Evolutionary conservation across 2,113 vertebrate species (phyloP), one percentile per base, ranked within the genome.

Genomic region (Pollachius pollachius): DNA sequence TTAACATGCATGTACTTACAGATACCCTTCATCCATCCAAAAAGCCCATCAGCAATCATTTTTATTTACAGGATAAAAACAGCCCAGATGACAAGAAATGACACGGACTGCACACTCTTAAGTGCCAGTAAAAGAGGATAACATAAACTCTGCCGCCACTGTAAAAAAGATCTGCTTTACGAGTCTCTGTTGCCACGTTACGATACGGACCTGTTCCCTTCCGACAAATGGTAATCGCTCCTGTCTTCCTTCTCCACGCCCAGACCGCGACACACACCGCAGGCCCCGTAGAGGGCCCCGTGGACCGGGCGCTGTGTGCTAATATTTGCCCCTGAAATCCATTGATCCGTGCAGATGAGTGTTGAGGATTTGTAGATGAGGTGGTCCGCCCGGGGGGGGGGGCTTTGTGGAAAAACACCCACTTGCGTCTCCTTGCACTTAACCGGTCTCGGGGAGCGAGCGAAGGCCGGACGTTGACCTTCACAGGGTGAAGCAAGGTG

Each of bases 251-350:
- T 62, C 60, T 15, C 54, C 16, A 5, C 54, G 15, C 1, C 54
- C 54, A 9, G 9, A 16, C 54, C 54, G 9, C 54, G 9, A 2
- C 54, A 3, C 54, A 9, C 16, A 0, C 8, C 16, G 15, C 54
- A 16, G 77, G 70, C 72, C 74, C 78, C 65, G 61, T 62, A 21
- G 65, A 23, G 21, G 21, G 21, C 62, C 52, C 13, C 61, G 72
- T 70, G 64, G 61, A 69, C 48, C 48, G 71, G 71, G 70, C 79
- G 64, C 79, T 41, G 56, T 73, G 82, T 30, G 78, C 77, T 86
- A 89, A 88, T 87, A 86, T 89, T 89, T 90, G 82, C 77, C 69
- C 69, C 17, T 21, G 67, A 87, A 84, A 86, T 81, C 84, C 85
- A 86, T 72, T 89, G 85, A 90, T 85, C 85, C 85, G 21, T 72